Evolutionary conservation across 1,140 invertebrate species (phyloP).

Genomic region (Parasteatoda tepidariorum): DNA sequence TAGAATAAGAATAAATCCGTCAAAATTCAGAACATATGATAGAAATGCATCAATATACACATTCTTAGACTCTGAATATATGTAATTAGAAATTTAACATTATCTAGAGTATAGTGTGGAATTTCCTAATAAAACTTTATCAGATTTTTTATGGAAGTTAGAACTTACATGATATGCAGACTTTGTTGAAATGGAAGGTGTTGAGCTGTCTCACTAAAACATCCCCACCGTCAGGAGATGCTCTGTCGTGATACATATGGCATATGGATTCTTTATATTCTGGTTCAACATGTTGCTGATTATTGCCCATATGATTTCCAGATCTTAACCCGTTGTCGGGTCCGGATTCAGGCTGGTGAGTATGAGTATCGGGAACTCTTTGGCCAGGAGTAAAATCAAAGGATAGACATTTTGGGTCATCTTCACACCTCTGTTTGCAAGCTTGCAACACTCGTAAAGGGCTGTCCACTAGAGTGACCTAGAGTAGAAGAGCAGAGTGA

Average conservation of each 20-base stretch:
- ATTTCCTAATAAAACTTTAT: too few relatives aligned
- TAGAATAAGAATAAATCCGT: too few relatives aligned
- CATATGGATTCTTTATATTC: conserved; percentile 91
- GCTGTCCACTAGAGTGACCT: conserved; percentile 31
- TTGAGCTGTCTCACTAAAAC: conserved; percentile 85
- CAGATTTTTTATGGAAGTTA: too few relatives aligned
- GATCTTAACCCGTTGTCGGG: neutral
- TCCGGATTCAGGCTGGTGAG: conserved; percentile 1
- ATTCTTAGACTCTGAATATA: too few relatives aligned
- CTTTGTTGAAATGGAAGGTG: conserved; percentile 88
- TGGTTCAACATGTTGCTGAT: conserved; percentile 68
- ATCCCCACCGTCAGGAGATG: conserved; percentile 86
- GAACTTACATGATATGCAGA: conserved; percentile 85
- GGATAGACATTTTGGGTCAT: conserved; percentile 85
- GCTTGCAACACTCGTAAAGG: conserved; percentile 68
- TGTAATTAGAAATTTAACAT: too few relatives aligned
- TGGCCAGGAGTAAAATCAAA: conserved; percentile 91
- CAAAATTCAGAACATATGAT: too few relatives aligned
- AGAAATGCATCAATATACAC: too few relatives aligned
- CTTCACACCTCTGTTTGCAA: conserved; percentile 82
- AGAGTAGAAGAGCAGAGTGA: too few relatives aligned
- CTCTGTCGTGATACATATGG: conserved; percentile 84
- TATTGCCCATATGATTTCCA: neutral
- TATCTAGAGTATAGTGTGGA: too few relatives aligned
- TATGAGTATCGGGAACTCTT: conserved; percentile 72